Evolutionary conservation across 1,140 invertebrate species (phyloP).

Genomic region (Mamestra configurata): DNA sequence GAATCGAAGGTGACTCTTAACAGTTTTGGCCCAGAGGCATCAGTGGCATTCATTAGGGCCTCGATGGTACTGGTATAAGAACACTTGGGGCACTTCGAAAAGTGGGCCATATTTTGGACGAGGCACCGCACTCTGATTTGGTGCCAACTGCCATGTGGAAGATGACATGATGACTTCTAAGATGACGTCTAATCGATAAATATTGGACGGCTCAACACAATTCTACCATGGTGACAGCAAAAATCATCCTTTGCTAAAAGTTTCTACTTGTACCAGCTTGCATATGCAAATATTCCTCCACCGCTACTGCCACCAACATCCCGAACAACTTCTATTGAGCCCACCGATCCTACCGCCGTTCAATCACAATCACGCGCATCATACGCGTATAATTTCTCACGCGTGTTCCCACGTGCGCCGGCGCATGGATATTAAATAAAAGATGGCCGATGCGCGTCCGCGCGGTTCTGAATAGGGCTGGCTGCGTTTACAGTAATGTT

Average conservation of each 20-base stretch:
- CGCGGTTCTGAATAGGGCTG: background rate
- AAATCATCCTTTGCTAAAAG: background rate
- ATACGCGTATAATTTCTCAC: constrained; percentile 64
- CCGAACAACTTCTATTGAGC: background rate
- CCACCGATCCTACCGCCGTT: constrained; percentile 3
- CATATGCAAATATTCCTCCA: background rate
- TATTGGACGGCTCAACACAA: too few relatives aligned
- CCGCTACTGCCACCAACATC: background rate
- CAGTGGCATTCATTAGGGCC: too few relatives aligned
- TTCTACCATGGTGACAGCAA: too few relatives aligned
- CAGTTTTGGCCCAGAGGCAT: too few relatives aligned
- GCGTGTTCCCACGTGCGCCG: constrained; percentile 59
- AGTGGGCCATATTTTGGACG: too few relatives aligned
- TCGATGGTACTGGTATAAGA: too few relatives aligned
- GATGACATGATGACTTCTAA: too few relatives aligned
- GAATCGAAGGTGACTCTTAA: too few relatives aligned
- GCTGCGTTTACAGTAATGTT: constrained; percentile 8
- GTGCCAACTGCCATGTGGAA: too few relatives aligned
- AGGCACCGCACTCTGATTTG: too few relatives aligned
- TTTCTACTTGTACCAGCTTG: background rate
- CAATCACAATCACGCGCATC: constrained; percentile 56
- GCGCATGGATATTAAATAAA: constrained; percentile 73
- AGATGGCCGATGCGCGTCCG: constrained; percentile 68
- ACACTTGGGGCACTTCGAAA: too few relatives aligned
- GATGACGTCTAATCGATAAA: too few relatives aligned